These are phyloP conservation scores for Dorcus parallelipipedus DNA, from an alignment of 2,888 invertebrate species.

Conservation along the genomic window DNA sequence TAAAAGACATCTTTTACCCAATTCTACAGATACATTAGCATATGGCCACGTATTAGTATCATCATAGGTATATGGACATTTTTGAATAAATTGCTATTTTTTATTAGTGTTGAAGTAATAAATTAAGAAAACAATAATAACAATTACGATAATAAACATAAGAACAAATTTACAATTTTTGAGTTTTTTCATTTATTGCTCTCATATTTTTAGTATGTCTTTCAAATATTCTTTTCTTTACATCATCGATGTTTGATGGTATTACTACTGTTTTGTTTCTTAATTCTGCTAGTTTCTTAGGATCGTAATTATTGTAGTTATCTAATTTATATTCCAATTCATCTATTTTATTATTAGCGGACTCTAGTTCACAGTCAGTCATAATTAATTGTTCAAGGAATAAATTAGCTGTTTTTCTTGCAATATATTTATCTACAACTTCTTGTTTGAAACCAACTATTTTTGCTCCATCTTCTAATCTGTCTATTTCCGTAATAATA, in stretches of 20 bases:
- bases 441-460: too few relatives aligned
- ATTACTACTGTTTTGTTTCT: too few relatives aligned
- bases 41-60: too few relatives aligned
- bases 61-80: conserved; percentile 1
- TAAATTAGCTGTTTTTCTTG: too few relatives aligned
- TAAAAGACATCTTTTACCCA: neutral
- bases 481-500: conserved; percentile 8
- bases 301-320: too few relatives aligned
- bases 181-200: too few relatives aligned
- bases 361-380: conserved; percentile 17
- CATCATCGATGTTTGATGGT: too few relatives aligned
- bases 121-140: too few relatives aligned
- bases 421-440: too few relatives aligned
- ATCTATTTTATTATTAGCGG: conserved; percentile 18
- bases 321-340: conserved; percentile 1
- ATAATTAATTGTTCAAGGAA: conserved; percentile 16
- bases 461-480: conserved; percentile 1
- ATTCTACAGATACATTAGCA: conserved; percentile 19
- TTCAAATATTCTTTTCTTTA: too few relatives aligned
- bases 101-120: conserved; percentile 2
- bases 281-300: too few relatives aligned
- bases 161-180: conserved; percentile 15
- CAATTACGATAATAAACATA: conserved; percentile 1
- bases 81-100: conserved; percentile 10
- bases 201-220: too few relatives aligned